Conservation (phyloP, 2,797 vertebrate species). For the Lagorchestes hirsutus region DNA sequence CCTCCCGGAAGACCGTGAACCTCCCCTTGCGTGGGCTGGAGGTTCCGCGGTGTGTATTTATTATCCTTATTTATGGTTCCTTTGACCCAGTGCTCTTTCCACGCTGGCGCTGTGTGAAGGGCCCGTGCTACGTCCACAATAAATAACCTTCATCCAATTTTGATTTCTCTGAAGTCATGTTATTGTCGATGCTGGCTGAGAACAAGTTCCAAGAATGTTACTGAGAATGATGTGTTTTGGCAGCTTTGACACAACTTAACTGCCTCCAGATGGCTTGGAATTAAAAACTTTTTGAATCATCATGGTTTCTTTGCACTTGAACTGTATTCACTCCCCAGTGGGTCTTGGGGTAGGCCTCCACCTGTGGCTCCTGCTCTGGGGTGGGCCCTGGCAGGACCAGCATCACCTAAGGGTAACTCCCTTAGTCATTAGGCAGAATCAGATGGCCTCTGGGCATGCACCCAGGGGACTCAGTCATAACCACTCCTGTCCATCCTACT, state of each 20-base stretch:
- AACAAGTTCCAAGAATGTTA: constrained; percentile 52
- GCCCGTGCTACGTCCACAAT: constrained; percentile 88
- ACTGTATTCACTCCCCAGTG: background rate
- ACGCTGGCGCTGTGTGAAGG: constrained; percentile 89
- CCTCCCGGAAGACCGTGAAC: constrained; percentile 78
- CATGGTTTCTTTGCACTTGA: constrained; percentile 72
- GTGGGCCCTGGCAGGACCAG: background rate
- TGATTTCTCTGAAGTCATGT: constrained; percentile 63
- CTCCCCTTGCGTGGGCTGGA: constrained; percentile 90
- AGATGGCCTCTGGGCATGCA: background rate
- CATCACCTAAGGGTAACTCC: background rate
- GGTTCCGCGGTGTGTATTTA: constrained; percentile 97
- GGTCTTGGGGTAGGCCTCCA: background rate
- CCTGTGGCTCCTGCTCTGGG: background rate
- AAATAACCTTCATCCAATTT: constrained; percentile 81
- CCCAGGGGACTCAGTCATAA: background rate
- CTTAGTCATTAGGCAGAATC: background rate
- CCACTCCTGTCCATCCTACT: background rate
- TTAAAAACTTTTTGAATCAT: constrained; percentile 76
- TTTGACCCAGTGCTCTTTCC: constrained; percentile 92
- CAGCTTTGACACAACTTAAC: background rate
- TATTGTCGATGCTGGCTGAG: constrained; percentile 61
- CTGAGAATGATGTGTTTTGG: constrained; percentile 64
- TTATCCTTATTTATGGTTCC: constrained; percentile 99
- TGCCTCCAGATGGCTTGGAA: constrained; percentile 68